Percentiles rank a stretch among this genome's conserved stretches.
These are phyloP conservation scores for Eumaeus atala DNA, from an alignment of 1,140 invertebrate species.

Conservation along the genomic window DNA sequence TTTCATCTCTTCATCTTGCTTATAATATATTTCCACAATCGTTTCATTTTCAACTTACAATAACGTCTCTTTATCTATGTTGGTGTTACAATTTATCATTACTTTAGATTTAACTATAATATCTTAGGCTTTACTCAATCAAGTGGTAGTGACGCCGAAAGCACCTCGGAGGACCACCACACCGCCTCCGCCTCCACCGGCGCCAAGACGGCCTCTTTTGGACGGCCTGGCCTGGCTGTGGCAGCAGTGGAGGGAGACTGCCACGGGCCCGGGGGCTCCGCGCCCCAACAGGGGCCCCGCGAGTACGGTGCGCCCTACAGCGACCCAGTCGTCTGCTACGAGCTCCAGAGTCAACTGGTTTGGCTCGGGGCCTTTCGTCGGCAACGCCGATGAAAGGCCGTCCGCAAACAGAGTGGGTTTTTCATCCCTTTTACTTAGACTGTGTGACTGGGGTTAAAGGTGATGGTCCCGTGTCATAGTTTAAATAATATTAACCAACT, in stretches of 20 bases:
- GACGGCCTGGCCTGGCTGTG: slow-evolving; percentile 72
- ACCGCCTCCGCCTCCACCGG: slow-evolving; percentile 49
- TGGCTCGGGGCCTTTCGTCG: slow-evolving; percentile 69
- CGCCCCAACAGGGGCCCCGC: slow-evolving; percentile 39
- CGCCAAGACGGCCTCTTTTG: slow-evolving; percentile 61
- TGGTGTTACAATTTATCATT: slow-evolving; percentile 14
- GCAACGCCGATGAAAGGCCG: slow-evolving; percentile 61
- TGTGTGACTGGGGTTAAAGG: slow-evolving; percentile 66
- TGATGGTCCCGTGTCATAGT: slow-evolving; percentile 42
- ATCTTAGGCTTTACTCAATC: slow-evolving; percentile 72
- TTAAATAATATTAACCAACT: slow-evolving; percentile 33
- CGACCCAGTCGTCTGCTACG: slow-evolving; percentile 39
- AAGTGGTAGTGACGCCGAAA: slow-evolving; percentile 73
- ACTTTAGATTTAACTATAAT: slow-evolving; percentile 47
- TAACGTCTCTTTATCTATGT: slow-evolving; percentile 22
- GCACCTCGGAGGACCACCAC: slow-evolving; percentile 50
- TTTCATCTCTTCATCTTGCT: slow-evolving; percentile 15
- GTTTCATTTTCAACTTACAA: slow-evolving; percentile 19
- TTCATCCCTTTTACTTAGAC: slow-evolving; percentile 57
- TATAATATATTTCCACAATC: slow-evolving; percentile 19
- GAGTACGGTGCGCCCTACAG: slow-evolving; percentile 32
- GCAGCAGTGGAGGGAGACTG: slow-evolving; percentile 72
- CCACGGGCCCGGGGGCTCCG: slow-evolving; percentile 35
- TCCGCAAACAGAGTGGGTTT: slow-evolving; percentile 64
- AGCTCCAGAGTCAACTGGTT: slow-evolving; percentile 66